Base-by-base conservation (phyloP, 1,140 invertebrate species). In the Diprion similis region DNA sequence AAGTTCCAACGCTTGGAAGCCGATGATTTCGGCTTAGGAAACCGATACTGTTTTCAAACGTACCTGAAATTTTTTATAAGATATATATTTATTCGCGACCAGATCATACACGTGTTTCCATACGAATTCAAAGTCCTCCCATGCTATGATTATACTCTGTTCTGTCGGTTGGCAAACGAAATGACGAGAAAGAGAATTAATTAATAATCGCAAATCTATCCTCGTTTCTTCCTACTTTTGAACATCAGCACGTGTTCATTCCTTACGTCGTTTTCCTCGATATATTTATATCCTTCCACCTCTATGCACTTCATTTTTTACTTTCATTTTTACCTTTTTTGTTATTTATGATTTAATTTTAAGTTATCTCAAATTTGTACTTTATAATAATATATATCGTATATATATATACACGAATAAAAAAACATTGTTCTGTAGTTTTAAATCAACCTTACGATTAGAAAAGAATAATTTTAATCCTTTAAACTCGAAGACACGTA, bases 1-100 rank as follows among this genome's bases (percentile, higher is more conserved):
- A 66, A 75, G 47, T 1, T 73, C 75, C 6, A 78, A 84, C 72
- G 83, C 86, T 2, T 88, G 86, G 86, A 87, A 88, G 74, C 87
- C 87, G 10, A 82, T 88, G 79, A 80, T 87, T 59, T 80, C 83
- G 4, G 70, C 84, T 15, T 87, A 82, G 75, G 68, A 71, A 67
- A n/a, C 10, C 64, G 67, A 19, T 68, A 46, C 73, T 74, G 64
- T 73, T 59, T 70, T 81, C 78, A 74, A 64, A 68, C 78, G 84
- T 85, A 86, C 84, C 84, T 86, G 85, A 86, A 70, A 70, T 48
- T 68, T 59, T 59, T 59, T 8, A 59, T 59, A 15, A 59, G 8
- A 37, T 37, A 37, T 13, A 59, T 59, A 59, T 59, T 59, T 59
- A 59, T 59, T 59, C 11, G 51, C 51, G 6, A 59, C n/a, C 6